Conservation (phyloP, 2,113 vertebrate genomes). For the Felis chaus region DNA sequence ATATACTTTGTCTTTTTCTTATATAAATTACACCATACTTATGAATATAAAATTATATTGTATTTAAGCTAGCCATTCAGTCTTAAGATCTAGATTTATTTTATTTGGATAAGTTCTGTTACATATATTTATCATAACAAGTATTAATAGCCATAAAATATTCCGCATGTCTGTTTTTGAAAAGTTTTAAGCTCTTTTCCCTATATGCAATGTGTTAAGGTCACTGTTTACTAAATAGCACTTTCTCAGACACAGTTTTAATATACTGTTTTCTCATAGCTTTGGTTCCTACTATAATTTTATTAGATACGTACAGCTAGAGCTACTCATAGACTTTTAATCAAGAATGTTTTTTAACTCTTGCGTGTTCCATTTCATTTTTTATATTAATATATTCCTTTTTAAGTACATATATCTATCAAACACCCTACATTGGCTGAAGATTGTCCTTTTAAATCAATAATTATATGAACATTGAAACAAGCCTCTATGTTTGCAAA, state of each 20-base stretch:
- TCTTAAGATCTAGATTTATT: constrained; percentile 67
- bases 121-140: not conserved
- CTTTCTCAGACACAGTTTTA: constrained; percentile 48
- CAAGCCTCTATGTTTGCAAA: not conserved
- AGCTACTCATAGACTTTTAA: not conserved
- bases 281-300: not conserved
- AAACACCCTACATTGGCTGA: not conserved
- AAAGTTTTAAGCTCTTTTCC: not conserved
- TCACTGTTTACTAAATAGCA: not conserved
- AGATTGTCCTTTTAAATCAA: not conserved
- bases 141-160: constrained; percentile 26
- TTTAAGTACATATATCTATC: not conserved
- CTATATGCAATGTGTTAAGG: constrained; percentile 27
- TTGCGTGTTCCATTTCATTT: not conserved
- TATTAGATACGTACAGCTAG: not conserved
- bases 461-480: not conserved
- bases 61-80: constrained; percentile 44
- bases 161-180: not conserved
- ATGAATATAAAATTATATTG: not conserved
- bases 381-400: not conserved
- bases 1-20: not conserved
- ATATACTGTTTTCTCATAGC: not conserved
- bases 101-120: constrained; percentile 53
- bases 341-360: not conserved
- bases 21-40: not conserved